Base-by-base conservation (phyloP, 2,888 invertebrate genomes). In the Aphrophora alni region DNA sequence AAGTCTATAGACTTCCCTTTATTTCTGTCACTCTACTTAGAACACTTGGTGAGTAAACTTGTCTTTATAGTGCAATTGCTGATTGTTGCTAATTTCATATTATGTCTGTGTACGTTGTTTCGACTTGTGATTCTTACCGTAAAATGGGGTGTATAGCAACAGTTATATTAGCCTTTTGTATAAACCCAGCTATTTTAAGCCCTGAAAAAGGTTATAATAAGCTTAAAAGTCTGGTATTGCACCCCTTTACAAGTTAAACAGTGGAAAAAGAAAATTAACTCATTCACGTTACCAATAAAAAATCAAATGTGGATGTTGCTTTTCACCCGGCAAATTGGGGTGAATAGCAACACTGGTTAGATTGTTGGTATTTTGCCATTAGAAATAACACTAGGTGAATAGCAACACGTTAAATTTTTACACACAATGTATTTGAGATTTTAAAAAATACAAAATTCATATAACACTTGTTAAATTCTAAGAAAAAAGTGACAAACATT, bases 401-500 rank as follows among this genome's bases (percentile, higher is more conserved):
- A 38, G 74, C 38, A 74, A 74, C 74, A 74, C 38, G 24, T 38
- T 74, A 38, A 38, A 10, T 38, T 38, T 10, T 2, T 44, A 17
- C 44, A 44, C 14, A 44, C 33, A 33, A 33, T 73, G 73, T 73
- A 73, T 73, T 73, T 73, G 73, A 73, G 28, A n/a, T 26, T 25
- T 27, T 27, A 27, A 14, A 27, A 27, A 73, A 73, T 73, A 73
- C 73, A 73, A 73, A 73, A 73, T 21, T 73, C 73, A 73, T 73
- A 28, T 73, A 25, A 73, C 24, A 73, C 73, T 73, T 73, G 28
- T 73, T 73, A 73, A 73, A 73, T 73, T 73, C 26, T 73, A 26
- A 33, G 28, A 28, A 73, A 73, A 73, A 73, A 73, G 73, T 73
- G 73, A 73, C 73, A 28, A 74, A 74, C 38, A 74, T 73, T 73